Evolutionary conservation across 1,140 invertebrate genomes (phyloP).

Genomic region (Cydia fagiglandana): DNA sequence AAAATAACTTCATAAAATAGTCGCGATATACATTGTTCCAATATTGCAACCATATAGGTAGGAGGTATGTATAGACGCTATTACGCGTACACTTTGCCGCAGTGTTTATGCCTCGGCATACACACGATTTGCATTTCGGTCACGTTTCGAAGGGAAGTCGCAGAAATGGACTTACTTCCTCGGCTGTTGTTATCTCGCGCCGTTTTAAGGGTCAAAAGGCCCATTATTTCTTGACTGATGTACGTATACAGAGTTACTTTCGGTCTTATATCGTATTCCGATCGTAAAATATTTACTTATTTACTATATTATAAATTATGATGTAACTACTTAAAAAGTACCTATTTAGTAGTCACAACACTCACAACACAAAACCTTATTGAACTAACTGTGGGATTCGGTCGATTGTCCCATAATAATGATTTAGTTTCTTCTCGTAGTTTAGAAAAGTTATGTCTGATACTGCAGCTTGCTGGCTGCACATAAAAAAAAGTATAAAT

Average conservation of each 20-base stretch:
- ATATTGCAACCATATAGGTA: background rate
- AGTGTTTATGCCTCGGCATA: conserved; percentile 15
- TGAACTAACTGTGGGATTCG: background rate
- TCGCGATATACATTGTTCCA: conserved; percentile 10
- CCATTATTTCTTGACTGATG: conserved; percentile 22
- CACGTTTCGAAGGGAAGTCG: conserved; percentile 54
- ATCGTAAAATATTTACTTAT: too few species aligned
- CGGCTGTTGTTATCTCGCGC: conserved; percentile 40
- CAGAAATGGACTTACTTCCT: conserved; percentile 53
- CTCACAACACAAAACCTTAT: background rate
- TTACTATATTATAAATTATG: too few species aligned
- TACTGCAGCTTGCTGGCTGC: too few species aligned
- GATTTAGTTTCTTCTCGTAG: too few species aligned
- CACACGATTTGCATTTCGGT: conserved; percentile 50
- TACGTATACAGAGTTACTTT: background rate
- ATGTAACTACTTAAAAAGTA: too few species aligned
- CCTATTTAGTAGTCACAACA: background rate
- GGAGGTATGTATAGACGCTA: background rate
- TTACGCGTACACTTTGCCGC: conserved; percentile 5
- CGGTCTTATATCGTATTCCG: background rate
- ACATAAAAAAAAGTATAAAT: too few species aligned
- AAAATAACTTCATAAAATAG: conserved; percentile 12
- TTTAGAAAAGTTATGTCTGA: too few species aligned
- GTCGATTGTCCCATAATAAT: background rate
- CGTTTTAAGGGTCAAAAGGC: conserved; percentile 27